Evolutionary conservation across 2,113 vertebrate species (phyloP), one percentile per base, ranked within the genome.

Genomic region (Leptodactylus fuscus): DNA sequence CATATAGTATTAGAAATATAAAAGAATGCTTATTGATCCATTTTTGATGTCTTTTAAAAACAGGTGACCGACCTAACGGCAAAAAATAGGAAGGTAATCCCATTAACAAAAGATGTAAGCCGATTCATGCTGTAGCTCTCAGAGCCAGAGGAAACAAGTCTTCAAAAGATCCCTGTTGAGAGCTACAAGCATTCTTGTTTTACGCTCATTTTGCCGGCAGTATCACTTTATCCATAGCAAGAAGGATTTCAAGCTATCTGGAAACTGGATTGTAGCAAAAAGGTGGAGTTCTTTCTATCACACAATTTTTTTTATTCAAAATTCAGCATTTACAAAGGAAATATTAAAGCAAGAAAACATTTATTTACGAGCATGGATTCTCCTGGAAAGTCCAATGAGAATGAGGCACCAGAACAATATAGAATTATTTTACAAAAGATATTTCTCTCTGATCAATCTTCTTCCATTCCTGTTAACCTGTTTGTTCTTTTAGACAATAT

Each of bases 151-250:
- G 65, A 69, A 69, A 67, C 62, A 34, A 34, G 62, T 67, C 62
- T 67, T 67, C 62, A 67, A 22, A 69, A 69, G 65, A 38, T 69
- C 65, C 65, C 65, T 38, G 32, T 36, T 69, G 65, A 38, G 65
- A 69, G 65, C 65, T 36, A 69, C 65, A 69, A 38, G 32, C 65
- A 38, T 36, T 38, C 34, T 67, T 67, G 65, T 69, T 69, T 20
- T 38, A 69, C 34, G 65, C 65, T 69, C 20, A 69, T 38, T 36
- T 69, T 69, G 65, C 11, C 4, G 16, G 0, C 65, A 69, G 65
- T 69, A 69, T 69, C 8, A 38, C 65, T 38, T 34, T 69, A 69
- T 16, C 65, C 34, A 69, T 38, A 38, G 34, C 65, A 69, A 69
- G 65, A 36, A 69, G 65, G 65, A 69, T 69, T 69, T 69, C 65